Conservation (phyloP, 2,113 vertebrate species). For the Budorcas taxicolor region DNA sequence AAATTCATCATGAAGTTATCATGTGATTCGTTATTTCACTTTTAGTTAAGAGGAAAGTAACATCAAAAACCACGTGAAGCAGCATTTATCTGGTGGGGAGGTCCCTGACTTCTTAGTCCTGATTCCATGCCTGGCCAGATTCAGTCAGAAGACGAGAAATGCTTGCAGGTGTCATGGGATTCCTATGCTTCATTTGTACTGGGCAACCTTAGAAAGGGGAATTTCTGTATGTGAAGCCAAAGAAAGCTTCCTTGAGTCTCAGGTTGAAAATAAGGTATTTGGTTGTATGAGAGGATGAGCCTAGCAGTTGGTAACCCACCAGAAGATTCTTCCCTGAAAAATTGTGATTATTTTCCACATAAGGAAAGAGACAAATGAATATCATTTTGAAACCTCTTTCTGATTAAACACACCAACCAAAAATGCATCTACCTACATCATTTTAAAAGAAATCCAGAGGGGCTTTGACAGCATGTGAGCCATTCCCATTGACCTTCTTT, state of each 20-base stretch:
- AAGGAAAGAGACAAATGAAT: conserved; percentile 14
- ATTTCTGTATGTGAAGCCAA: conserved; percentile 38
- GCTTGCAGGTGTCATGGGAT: conserved; percentile 31
- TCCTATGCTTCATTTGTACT: neutral
- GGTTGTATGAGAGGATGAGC: conserved; percentile 27
- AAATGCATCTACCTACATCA: conserved; percentile 39
- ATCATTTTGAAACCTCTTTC: conserved; percentile 31
- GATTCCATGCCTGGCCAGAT: neutral
- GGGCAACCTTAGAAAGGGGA: conserved; percentile 20
- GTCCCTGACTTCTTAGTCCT: neutral
- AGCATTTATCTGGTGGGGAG: neutral
- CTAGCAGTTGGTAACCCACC: neutral
- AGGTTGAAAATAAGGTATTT: conserved; percentile 31
- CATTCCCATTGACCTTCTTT: conserved; percentile 37
- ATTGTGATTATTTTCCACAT: conserved; percentile 38
- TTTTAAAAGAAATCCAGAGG: conserved; percentile 14
- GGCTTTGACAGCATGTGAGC: conserved; percentile 1
- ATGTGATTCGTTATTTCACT: conserved; percentile 28
- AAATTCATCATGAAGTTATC: conserved; percentile 26
- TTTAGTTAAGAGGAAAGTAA: conserved; percentile 45
- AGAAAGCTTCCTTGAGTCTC: conserved; percentile 42
- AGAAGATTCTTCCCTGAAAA: conserved; percentile 15
- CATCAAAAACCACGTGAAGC: neutral
- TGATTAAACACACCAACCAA: conserved; percentile 27
- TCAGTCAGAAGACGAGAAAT: neutral